Evolutionary conservation across 2,888 invertebrate species (phyloP), one percentile per base, ranked within the genome.

Genomic region (Drosophila greeni): DNA sequence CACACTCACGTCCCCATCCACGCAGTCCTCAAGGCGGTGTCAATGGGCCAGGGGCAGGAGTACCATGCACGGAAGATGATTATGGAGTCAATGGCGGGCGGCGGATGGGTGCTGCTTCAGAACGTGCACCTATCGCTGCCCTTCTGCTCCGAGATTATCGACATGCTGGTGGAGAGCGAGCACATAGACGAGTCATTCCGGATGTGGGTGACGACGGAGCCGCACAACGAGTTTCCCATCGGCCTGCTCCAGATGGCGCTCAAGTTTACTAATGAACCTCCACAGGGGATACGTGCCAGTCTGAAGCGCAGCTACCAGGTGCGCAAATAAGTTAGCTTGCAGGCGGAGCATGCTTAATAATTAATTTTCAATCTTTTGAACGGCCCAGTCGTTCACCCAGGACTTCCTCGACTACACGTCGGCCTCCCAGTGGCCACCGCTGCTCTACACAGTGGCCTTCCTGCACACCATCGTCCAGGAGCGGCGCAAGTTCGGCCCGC

Each of bases 11-110:
- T 20, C 12, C 3, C 12, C 16, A 18, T 12, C 23, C 12, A 16
- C 16, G 7, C 34, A 95, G 95, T 91, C 61, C 87, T 95, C 14
- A 94, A 94, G 86, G 93, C 95, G 1, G 96, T 98, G 6, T 98
- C 98, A 7, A 98, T 98, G 98, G 98, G 98, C 3, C 98, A 98
- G 91, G 98, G 98, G 0, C 98, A 98, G 90, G 98, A 94, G 83
- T 90, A 91, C 66, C 95, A 95, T 67, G 97, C 97, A 0, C 91
- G 96, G 26, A 92, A 94, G 85, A 92, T 96, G 90, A 94, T 97
- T 80, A 91, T 92, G 40, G 93, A 95, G 72, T 93, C 94, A 0
- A 95, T 95, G 94, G 90, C 89, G 33, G 90, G 89, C 73, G 98
- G 98, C 0, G 95, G 96, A 14, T 98, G 98, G 98, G 96, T 98